Evolutionary conservation across 2,797 vertebrate species (phyloP).

Genomic region (Microchirus variegatus): DNA sequence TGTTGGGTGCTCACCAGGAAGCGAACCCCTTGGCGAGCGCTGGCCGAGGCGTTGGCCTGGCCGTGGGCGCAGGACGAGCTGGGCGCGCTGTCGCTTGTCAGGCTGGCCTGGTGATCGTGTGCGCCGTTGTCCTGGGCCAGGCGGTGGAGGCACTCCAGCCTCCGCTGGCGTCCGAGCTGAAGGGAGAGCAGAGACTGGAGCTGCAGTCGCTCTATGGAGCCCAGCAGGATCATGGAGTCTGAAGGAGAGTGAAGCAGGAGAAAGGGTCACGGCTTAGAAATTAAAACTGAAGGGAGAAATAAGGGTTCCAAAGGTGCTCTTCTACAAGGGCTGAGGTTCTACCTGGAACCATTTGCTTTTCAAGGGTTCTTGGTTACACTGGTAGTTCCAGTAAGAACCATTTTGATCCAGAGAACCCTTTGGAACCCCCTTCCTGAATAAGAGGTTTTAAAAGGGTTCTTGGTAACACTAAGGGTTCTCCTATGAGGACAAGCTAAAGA

Average conservation of each 20-base stretch:
- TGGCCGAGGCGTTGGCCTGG: slow-evolving; percentile 55
- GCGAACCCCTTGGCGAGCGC: slow-evolving; percentile 81
- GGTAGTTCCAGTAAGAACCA: too few relatives aligned
- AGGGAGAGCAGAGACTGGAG: slow-evolving; percentile 88
- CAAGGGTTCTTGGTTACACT: too few relatives aligned
- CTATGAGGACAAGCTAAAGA: too few relatives aligned
- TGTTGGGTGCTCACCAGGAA: slow-evolving; percentile 90
- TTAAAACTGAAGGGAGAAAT: background rate
- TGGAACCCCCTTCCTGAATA: too few relatives aligned
- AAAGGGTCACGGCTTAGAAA: background rate
- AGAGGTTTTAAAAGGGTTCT: too few relatives aligned
- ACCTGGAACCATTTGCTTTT: too few relatives aligned
- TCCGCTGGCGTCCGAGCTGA: slow-evolving; percentile 86
- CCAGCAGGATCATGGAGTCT: slow-evolving; percentile 98
- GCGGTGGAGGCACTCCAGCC: slow-evolving; percentile 84
- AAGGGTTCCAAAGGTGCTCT: too few relatives aligned
- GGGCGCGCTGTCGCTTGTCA: slow-evolving; percentile 74
- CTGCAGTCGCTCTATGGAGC: slow-evolving; percentile 95
- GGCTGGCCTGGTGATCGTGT: slow-evolving; percentile 68
- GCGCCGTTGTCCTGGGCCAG: slow-evolving; percentile 79
- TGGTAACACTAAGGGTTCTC: too few relatives aligned
- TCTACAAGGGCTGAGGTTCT: too few relatives aligned
- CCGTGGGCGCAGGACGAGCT: slow-evolving; percentile 64
- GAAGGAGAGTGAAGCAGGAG: slow-evolving; percentile 1
- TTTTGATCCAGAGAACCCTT: too few relatives aligned